phyloP scores from a whole-genome alignment of 2,113 vertebrate genomes.

The Malurus alboscapulatus region DNA sequence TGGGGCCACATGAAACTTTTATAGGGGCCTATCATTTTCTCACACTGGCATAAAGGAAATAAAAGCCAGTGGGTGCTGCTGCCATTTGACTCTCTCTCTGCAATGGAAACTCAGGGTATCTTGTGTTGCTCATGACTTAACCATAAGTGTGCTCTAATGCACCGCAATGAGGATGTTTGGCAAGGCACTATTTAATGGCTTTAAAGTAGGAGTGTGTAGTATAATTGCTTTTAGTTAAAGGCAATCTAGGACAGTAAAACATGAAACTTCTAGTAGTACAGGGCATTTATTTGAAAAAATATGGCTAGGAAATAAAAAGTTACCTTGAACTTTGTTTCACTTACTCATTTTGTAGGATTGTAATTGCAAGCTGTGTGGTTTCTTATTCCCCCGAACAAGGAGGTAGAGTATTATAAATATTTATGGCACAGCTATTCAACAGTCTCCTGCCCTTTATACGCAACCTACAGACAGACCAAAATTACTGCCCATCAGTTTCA shows the following conservation, averaged over 20 bases:
- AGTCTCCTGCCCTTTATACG: background rate
- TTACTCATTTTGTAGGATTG: conserved; percentile 35
- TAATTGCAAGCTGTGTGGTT: conserved; percentile 7
- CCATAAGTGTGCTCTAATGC: conserved; percentile 71
- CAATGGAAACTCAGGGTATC: conserved; percentile 67
- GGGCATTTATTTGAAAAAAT: conserved; percentile 6
- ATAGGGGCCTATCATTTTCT: conserved; percentile 68
- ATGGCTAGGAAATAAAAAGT: conserved; percentile 22
- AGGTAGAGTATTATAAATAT: background rate
- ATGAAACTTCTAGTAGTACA: background rate
- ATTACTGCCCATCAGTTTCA: background rate
- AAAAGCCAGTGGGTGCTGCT: conserved; percentile 13
- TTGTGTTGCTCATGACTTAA: conserved; percentile 84
- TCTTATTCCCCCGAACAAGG: background rate
- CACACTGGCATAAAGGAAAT: conserved; percentile 50
- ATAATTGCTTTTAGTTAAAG: conserved; percentile 32
- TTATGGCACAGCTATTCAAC: background rate
- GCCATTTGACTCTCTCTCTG: conserved; percentile 65
- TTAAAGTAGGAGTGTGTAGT: background rate
- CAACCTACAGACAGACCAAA: background rate
- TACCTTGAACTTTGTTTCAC: conserved; percentile 54
- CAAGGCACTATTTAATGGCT: background rate
- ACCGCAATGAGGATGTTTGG: conserved; percentile 65
- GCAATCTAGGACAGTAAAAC: conserved; percentile 18
- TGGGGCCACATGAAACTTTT: conserved; percentile 68